Evolutionary conservation across 1,140 invertebrate genomes (phyloP), one percentile per base, ranked within the genome.

Genomic region (Drosophila guanche): DNA sequence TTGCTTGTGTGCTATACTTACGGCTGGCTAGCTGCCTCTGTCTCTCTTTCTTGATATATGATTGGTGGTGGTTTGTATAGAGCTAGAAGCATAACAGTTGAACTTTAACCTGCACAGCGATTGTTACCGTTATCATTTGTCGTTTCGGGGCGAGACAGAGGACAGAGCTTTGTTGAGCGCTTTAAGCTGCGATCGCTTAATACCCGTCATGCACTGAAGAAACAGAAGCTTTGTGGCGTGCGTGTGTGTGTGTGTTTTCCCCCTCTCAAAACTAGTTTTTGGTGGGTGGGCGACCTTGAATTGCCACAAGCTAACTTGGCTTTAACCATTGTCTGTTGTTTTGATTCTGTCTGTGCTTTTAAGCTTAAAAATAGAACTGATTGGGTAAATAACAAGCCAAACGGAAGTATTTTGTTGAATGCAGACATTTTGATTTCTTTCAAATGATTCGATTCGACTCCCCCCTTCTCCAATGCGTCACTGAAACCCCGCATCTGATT

Each of bases 271-370:
- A 81, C 79, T 53, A 40, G 79, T 81, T 81, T 83, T 7, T 46
- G 47, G 59, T 70, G 69, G 69, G 59, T 59, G 53, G 47, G 37
- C 74, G 79, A 83, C 79, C 79, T 81, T 81, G 79, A 81, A 68
- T 72, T 72, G 50, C 50, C 65, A 50, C 54, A 33, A 68, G 66
- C 63, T 56, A 68, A 65, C 56, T 69, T 68, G 2, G n/a, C 33
- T 47, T 55, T 14, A 43, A 41, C 29, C 40, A 29, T 55, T 69
- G 51, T 48, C 61, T 40, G 59, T 54, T 81, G 57, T 51, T 72
- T 67, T 42, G 56, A 4, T 59, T 37, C 14, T 12, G 45, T 68
- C 63, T 33, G 3, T 37, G 33, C 3, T 37, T 37, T 37, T 37
- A 14, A 29, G 52, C 23, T 48, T 69, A 68, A 29, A 69, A 69